phyloP scores from a whole-genome alignment of 2,888 invertebrate genomes.

The Endomychus coccineus region DNA sequence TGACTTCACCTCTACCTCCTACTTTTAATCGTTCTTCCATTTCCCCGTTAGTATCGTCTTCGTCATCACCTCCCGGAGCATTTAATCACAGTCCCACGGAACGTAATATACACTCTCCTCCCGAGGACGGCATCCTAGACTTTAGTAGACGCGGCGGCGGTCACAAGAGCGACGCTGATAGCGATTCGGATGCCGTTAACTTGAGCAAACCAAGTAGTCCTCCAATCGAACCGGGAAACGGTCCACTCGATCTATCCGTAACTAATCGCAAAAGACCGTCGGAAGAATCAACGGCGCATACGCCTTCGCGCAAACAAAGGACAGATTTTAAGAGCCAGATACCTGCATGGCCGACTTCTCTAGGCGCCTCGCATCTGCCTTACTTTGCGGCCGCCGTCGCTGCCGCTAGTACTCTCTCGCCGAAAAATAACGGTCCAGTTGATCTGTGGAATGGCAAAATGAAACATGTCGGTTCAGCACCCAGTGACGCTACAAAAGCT shows the following conservation, averaged over 20 bases:
- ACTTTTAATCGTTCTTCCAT: slow-evolving; percentile 46
- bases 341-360: slow-evolving; percentile 69
- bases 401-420: slow-evolving; percentile 62
- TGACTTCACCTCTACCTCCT: slow-evolving; percentile 53
- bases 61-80: slow-evolving; percentile 48
- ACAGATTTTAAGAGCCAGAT: slow-evolving; percentile 63
- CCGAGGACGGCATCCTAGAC: slow-evolving; percentile 59
- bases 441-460: slow-evolving; percentile 72
- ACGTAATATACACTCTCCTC: slow-evolving; percentile 52
- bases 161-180: slow-evolving; percentile 40
- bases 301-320: slow-evolving; percentile 60
- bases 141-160: slow-evolving; percentile 60
- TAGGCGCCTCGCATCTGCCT: slow-evolving; percentile 67
- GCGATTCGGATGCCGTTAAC: slow-evolving; percentile 63
- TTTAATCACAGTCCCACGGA: slow-evolving; percentile 41
- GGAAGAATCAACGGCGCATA: slow-evolving; percentile 53
- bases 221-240: slow-evolving; percentile 51
- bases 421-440: slow-evolving; percentile 51
- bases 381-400: slow-evolving; percentile 74
- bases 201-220: slow-evolving; percentile 59
- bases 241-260: slow-evolving; percentile 76
- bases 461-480: slow-evolving; percentile 58
- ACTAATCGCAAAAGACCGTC: slow-evolving; percentile 62
- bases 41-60: slow-evolving; percentile 66
- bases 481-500: slow-evolving; percentile 80